A percentile compares a stretch with the other conserved stretches of the same genome.
Conservation (phyloP, 2,113 vertebrate species). For the Galbula dea region DNA sequence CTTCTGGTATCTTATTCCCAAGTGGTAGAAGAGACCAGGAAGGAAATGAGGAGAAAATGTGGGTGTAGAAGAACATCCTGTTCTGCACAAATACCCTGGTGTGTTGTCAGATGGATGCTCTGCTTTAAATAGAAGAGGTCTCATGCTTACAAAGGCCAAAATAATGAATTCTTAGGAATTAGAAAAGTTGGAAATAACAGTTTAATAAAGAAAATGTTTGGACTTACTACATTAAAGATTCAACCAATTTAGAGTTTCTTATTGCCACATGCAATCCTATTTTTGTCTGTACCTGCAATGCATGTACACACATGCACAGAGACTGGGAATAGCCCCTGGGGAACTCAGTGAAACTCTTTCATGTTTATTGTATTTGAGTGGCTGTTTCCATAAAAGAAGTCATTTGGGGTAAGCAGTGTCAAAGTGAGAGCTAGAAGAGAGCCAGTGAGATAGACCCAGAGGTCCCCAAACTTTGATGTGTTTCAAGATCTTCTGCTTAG, state of each 20-base stretch:
- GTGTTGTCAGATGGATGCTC: constrained; percentile 57
- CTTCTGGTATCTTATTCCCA: constrained; percentile 44
- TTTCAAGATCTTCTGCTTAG: neutral
- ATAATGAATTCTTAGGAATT: neutral
- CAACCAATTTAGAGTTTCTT: neutral
- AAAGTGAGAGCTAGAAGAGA: neutral
- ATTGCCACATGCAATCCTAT: neutral
- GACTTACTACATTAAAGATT: neutral
- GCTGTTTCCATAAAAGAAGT: neutral
- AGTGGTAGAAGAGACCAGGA: constrained; percentile 4
- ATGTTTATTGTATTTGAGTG: neutral
- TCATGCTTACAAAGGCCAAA: constrained; percentile 33
- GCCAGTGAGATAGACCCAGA: neutral
- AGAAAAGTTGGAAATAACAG: neutral
- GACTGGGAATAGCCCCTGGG: neutral
- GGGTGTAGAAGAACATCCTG: constrained; percentile 64
- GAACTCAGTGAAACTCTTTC: neutral
- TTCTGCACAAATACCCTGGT: constrained; percentile 58
- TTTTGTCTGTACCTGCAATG: neutral
- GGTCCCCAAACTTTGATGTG: neutral
- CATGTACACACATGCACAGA: neutral
- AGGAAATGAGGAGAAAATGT: constrained; percentile 52
- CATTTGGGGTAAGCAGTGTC: neutral
- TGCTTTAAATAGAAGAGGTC: constrained; percentile 64
- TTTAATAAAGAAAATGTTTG: neutral